These are phyloP conservation scores for Oxystoma pomonae DNA, from an alignment of 2,888 invertebrate genomes.

Conservation along the genomic window DNA sequence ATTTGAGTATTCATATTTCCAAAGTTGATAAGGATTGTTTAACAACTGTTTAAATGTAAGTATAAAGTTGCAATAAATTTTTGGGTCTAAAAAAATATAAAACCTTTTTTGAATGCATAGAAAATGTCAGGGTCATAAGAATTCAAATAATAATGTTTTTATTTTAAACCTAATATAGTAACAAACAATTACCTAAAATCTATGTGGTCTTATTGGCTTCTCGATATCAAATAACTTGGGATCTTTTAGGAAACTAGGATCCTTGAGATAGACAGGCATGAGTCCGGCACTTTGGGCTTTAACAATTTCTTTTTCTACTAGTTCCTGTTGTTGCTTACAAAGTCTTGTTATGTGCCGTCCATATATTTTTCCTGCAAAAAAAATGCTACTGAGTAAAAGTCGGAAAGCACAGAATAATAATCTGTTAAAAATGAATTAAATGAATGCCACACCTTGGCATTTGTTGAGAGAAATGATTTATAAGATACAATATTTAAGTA, in stretches of 20 bases:
- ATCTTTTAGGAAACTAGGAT: slow-evolving; percentile 75
- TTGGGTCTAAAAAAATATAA: no score
- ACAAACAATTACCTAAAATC: slow-evolving; percentile 55
- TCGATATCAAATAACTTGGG: slow-evolving; percentile 90
- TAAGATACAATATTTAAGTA: no score
- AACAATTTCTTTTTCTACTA: slow-evolving; percentile 67
- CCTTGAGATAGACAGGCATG: slow-evolving; percentile 81
- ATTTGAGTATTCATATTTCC: slow-evolving; percentile 61
- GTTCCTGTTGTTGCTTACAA: slow-evolving; percentile 74
- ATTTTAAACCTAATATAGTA: background rate
- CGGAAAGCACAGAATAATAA: no score
- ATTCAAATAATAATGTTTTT: background rate
- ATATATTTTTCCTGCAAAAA: slow-evolving; percentile 89
- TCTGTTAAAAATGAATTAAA: no score
- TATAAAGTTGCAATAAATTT: background rate
- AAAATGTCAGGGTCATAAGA: no score
- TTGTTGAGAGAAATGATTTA: no score
- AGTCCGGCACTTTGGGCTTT: slow-evolving; percentile 75
- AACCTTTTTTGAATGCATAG: no score
- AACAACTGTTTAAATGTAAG: slow-evolving; percentile 54
- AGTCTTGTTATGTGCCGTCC: slow-evolving; percentile 92
- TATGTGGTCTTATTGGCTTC: slow-evolving; percentile 73
- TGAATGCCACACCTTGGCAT: no score
- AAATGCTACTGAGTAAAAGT: no score
- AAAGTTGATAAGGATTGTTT: slow-evolving; percentile 74